phyloP scores from a whole-genome alignment of 2,888 invertebrate species.

The Eulithis prunata region DNA sequence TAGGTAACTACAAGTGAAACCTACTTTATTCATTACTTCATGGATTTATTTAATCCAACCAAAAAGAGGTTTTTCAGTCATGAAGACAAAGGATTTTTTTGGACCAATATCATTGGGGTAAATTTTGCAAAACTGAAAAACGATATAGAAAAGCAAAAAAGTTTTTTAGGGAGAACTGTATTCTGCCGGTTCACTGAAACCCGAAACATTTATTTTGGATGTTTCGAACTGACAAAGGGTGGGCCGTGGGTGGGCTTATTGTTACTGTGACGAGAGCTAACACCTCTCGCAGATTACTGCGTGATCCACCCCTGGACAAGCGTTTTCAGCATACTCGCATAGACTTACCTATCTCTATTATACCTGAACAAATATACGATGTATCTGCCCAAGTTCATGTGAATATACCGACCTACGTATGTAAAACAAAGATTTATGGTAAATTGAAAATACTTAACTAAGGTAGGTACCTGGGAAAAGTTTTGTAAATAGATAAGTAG shows the following conservation, averaged over 20 bases:
- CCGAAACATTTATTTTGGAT: conserved; percentile 23
- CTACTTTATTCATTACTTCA: too few relatives aligned
- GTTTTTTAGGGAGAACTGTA: conserved; percentile 25
- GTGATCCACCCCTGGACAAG: conserved; percentile 46
- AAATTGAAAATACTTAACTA: neutral
- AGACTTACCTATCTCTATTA: neutral
- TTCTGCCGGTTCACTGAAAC: conserved; percentile 16
- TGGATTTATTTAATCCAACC: neutral
- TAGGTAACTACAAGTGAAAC: too few relatives aligned
- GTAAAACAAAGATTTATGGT: too few relatives aligned
- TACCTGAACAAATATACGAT: neutral
- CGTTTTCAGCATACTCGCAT: conserved; percentile 16
- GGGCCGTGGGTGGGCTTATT: conserved; percentile 37
- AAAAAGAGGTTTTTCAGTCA: neutral
- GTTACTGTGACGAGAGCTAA: conserved; percentile 47
- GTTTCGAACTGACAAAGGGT: conserved; percentile 40
- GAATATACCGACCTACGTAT: neutral
- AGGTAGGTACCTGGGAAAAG: neutral
- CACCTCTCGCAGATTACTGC: conserved; percentile 51
- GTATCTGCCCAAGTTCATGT: neutral
- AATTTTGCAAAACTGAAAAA: conserved; percentile 13
- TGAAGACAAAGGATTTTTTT: conserved; percentile 14
- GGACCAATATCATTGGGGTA: conserved; percentile 3
- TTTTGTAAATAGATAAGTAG: neutral
- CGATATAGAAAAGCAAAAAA: conserved; percentile 20